Percentiles rank a stretch among this genome's conserved stretches.
Conservation (phyloP, 2,797 vertebrate species). For the Cichlasoma orientale region DNA sequence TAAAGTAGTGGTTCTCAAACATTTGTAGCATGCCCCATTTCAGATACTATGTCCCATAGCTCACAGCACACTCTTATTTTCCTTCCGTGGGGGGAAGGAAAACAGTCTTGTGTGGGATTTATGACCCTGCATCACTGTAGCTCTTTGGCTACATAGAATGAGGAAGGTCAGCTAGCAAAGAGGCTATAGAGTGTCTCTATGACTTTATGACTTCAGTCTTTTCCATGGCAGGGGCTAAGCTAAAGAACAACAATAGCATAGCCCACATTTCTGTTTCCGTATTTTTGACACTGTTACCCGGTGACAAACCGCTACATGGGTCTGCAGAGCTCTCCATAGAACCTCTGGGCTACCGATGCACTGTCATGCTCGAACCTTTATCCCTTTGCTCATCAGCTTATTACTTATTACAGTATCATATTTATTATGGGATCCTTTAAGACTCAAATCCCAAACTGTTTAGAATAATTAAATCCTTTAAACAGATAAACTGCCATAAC, state of each 20-base stretch:
- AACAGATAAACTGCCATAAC: neutral
- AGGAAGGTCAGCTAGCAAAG: neutral
- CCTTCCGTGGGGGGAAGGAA: too few relatives aligned
- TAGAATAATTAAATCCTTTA: neutral
- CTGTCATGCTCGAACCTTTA: neutral
- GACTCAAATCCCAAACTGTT: neutral
- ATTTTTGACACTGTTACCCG: neutral
- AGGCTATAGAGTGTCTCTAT: too few relatives aligned
- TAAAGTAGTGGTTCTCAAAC: neutral
- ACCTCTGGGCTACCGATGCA: neutral
- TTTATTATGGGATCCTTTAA: neutral
- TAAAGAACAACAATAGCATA: neutral
- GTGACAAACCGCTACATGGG: neutral
- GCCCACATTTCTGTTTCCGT: neutral
- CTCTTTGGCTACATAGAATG: neutral
- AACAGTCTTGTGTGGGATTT: too few relatives aligned
- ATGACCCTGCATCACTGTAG: neutral
- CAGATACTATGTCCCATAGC: too few relatives aligned
- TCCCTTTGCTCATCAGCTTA: neutral
- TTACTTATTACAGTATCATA: neutral
- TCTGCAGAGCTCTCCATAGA: neutral
- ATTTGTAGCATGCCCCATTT: neutral
- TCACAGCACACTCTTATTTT: neutral
- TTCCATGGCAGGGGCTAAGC: rapidly evolving
- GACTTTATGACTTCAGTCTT: neutral